phyloP scores from a whole-genome alignment of 1,140 invertebrate genomes.

The Drosophila aff. region DNA sequence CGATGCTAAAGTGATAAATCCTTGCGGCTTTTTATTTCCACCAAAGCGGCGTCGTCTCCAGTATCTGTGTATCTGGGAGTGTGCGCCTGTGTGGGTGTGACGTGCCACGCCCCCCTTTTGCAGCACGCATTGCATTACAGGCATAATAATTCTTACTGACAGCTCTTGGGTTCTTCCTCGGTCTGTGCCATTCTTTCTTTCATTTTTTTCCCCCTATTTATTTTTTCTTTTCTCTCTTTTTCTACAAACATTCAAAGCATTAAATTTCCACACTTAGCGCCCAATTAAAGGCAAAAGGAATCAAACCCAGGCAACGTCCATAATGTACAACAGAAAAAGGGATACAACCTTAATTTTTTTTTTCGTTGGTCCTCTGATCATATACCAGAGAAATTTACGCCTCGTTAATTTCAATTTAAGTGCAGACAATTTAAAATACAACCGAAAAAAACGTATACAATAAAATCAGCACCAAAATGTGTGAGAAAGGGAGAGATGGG shows the following conservation, averaged over 20 bases:
- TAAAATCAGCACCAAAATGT: conserved; percentile 39
- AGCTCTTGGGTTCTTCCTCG: conserved; percentile 44
- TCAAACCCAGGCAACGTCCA: conserved; percentile 42
- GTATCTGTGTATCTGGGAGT: conserved; percentile 20
- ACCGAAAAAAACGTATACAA: conserved; percentile 21
- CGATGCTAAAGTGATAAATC: conserved; percentile 82
- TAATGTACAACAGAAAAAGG: conserved; percentile 8
- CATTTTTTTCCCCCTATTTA: conserved; percentile 18
- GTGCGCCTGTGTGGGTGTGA: conserved; percentile 46
- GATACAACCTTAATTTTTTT: conserved; percentile 12
- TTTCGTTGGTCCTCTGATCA: conserved; percentile 36
- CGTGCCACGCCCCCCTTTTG: conserved; percentile 58
- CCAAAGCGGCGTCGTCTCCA: conserved; percentile 28
- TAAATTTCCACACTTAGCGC: conserved; percentile 71
- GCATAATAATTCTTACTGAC: conserved; percentile 82
- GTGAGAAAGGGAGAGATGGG: neutral
- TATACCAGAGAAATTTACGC: conserved; percentile 73
- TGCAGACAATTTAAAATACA: conserved; percentile 78
- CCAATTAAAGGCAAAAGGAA: conserved; percentile 72
- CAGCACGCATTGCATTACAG: conserved; percentile 77
- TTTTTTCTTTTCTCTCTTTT: conserved; percentile 19
- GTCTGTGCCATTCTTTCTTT: conserved; percentile 17
- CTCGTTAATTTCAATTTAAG: conserved; percentile 84
- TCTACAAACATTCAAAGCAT: conserved; percentile 24
- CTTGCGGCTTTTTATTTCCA: conserved; percentile 81